Base-by-base conservation (phyloP, 2,888 invertebrate genomes). In the Dinocampus coccinellae region DNA sequence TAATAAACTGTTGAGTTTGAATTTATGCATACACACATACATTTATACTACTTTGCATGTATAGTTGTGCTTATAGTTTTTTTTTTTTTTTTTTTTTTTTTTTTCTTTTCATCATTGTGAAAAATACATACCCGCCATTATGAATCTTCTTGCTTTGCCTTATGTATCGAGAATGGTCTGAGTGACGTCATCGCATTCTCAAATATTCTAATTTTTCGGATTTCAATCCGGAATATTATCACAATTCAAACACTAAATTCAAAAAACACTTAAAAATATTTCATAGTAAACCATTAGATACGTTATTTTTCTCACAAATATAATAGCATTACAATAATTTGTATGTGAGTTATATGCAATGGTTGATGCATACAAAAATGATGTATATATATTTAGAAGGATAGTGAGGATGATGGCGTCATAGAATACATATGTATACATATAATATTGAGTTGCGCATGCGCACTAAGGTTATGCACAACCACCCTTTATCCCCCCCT, bases 51-150 rank as follows among this genome's bases (percentile, higher is more conserved):
- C 71, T 60, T 24, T 53, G 16, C 16, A 26, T 60, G 33, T 16
- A 10, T 36, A 24, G 4, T 9, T 29, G 7, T 29, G 7, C 29
- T 4, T 29, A 29, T 29, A 29, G 3, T 4, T 29, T 4, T n/a
- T n/a, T 4, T 22, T 20, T 0, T 4, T 22, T 13, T 10, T 10
- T 22, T 34, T 26, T 33, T 13, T 61, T 22, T 20, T 55, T 55
- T 16, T 4, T 9, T 26, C 29, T 42, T n/a, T 39, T 36, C 64
- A 52, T 42, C 62, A 57, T 72, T 57, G 0, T 29, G 33, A 53
- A 36, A 75, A 78, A 79, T 82, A 86, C 86, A 69, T 81, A 87
- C 87, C 86, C 87, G 87, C 87, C 87, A 87, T 87, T 83, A 81
- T 84, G 83, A 81, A 9, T 47, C 47, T 47, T 47, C 47, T 47